These are phyloP conservation scores for Smittia aterrima DNA, from an alignment of 2,888 invertebrate species.

Conservation along the genomic window DNA sequence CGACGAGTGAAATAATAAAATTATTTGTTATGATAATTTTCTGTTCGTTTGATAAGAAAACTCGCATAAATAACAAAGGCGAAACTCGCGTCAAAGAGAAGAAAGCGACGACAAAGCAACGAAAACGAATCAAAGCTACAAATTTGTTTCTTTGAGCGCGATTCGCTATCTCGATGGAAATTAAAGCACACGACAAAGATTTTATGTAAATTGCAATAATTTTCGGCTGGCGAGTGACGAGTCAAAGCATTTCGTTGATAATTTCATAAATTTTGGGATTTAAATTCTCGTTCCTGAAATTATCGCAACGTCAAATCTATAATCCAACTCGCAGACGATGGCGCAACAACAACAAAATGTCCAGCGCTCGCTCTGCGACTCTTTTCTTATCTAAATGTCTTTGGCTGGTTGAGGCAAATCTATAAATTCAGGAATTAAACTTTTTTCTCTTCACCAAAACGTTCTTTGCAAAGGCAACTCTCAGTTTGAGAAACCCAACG, in stretches of 20 bases:
- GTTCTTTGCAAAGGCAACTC: neutral
- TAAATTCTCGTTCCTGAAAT: neutral
- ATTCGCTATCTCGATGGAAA: neutral
- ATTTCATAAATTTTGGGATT: neutral
- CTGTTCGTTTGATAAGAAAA: conserved; percentile 1
- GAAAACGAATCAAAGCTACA: neutral
- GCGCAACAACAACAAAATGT: neutral
- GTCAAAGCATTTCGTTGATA: neutral
- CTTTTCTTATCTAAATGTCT: conserved; percentile 11
- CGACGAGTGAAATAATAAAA: conserved; percentile 5
- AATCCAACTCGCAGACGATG: conserved; percentile 23
- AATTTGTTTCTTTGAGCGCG: neutral
- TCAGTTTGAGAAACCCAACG: neutral
- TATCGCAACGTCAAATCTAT: conserved; percentile 23
- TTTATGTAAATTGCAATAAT: neutral
- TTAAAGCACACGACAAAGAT: neutral
- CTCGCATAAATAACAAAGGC: neutral
- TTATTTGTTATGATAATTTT: conserved; percentile 23
- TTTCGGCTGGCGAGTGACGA: neutral
- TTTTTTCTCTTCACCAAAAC: neutral
- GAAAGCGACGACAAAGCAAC: neutral
- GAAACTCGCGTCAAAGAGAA: neutral
- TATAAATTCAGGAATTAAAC: conserved; percentile 20
- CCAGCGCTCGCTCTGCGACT: neutral
- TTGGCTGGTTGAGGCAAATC: neutral